These are phyloP conservation scores for Trichogramma pretiosum DNA, from an alignment of 1,140 invertebrate genomes.

Conservation along the genomic window DNA sequence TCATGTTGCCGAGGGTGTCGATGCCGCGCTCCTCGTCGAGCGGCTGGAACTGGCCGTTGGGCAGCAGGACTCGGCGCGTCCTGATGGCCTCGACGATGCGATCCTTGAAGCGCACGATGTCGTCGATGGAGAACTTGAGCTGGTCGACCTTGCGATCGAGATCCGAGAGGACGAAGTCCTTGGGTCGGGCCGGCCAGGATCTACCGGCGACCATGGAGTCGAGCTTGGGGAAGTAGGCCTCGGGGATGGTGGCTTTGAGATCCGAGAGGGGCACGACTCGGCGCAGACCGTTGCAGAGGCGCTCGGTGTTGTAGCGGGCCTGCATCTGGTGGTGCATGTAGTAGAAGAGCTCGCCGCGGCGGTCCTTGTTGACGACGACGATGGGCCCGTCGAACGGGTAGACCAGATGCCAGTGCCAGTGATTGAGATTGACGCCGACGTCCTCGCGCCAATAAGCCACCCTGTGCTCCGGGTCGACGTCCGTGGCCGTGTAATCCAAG, in stretches of 20 bases:
- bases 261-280: constrained; percentile 52
- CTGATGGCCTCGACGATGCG: constrained; percentile 67
- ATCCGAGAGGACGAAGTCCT: constrained; percentile 52
- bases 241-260: constrained; percentile 52
- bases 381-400: constrained; percentile 60
- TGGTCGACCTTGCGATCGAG: constrained; percentile 58
- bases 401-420: constrained; percentile 81
- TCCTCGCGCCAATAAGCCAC: constrained; percentile 53
- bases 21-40: constrained; percentile 63
- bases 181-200: constrained; percentile 54
- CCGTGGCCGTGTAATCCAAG: constrained; percentile 61
- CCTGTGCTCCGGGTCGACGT: constrained; percentile 59
- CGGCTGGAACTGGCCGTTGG: constrained; percentile 45
- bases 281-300: constrained; percentile 30
- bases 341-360: constrained; percentile 54
- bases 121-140: constrained; percentile 55
- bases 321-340: constrained; percentile 54
- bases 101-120: constrained; percentile 66
- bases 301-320: constrained; percentile 61
- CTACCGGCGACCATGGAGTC: constrained; percentile 56
- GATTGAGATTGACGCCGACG: constrained; percentile 54
- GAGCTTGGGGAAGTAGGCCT: constrained; percentile 66
- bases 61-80: constrained; percentile 49
- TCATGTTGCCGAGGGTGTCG: constrained; percentile 69
- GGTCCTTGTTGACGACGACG: constrained; percentile 46